Conservation (phyloP, 1,140 invertebrate genomes). For the Drosophila pallidifrons region DNA sequence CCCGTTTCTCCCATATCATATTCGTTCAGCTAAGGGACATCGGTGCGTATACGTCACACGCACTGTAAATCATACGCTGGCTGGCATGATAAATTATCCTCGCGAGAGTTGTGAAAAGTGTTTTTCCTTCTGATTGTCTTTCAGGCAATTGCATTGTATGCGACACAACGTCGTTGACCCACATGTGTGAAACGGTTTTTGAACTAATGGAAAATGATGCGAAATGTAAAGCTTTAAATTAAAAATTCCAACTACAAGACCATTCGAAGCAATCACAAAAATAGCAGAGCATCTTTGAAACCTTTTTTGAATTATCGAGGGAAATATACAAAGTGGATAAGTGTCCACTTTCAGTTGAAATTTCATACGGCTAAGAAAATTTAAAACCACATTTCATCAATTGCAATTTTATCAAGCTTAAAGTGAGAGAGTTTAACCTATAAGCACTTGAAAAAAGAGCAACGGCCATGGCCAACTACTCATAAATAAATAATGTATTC, state of each 20-base stretch:
- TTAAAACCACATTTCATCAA: slow-evolving; percentile 11
- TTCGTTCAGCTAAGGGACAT: slow-evolving; percentile 14
- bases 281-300: background rate
- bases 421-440: background rate
- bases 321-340: too few species aligned
- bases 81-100: slow-evolving; percentile 43
- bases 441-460: background rate
- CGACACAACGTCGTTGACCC: background rate
- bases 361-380: background rate
- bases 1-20: slow-evolving; percentile 10
- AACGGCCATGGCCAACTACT: slow-evolving; percentile 24
- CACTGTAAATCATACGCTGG: slow-evolving; percentile 47
- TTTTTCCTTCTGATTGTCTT: slow-evolving; percentile 22
- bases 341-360: background rate
- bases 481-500: slow-evolving; percentile 66
- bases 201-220: background rate
- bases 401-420: background rate
- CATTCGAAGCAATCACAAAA: background rate
- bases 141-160: slow-evolving; percentile 15
- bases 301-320: too few species aligned
- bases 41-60: slow-evolving; percentile 38
- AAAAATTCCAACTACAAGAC: background rate
- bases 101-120: slow-evolving; percentile 18
- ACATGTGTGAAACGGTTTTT: background rate
- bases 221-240: background rate